Percentiles rank a stretch among this genome's conserved stretches.
Evolutionary conservation across 1,140 invertebrate species (phyloP).

Genomic region (Pachypeltis micranthus): DNA sequence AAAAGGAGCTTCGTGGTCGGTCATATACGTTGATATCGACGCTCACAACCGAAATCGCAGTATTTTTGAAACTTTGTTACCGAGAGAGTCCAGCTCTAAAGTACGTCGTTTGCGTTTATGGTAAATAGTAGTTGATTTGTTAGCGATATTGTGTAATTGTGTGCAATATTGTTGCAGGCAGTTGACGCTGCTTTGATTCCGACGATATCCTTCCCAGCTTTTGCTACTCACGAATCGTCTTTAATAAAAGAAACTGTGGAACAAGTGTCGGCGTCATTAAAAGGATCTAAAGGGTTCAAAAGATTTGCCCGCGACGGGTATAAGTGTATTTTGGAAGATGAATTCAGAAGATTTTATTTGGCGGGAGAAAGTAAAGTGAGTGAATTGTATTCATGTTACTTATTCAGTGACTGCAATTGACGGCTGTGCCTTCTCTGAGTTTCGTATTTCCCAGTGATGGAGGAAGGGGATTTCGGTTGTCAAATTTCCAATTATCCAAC

Average conservation of each 20-base stretch:
- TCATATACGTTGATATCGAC: constrained; percentile 98
- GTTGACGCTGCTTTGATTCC: constrained; percentile 82
- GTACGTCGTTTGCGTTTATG: too few species aligned
- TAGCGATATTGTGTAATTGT: too few species aligned
- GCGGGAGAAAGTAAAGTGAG: constrained; percentile 55
- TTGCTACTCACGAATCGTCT: constrained; percentile 90
- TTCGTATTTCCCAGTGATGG: too few species aligned
- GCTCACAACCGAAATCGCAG: constrained; percentile 97
- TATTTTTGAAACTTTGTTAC: constrained; percentile 96
- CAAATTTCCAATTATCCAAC: too few species aligned
- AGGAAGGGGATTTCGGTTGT: too few species aligned
- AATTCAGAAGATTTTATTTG: constrained; percentile 55
- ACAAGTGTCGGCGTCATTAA: constrained; percentile 73
- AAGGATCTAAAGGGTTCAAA: constrained; percentile 87
- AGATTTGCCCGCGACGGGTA: constrained; percentile 92
- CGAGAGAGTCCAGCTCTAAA: constrained; percentile 96
- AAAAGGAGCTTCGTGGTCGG: constrained; percentile 93
- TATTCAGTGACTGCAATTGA: too few species aligned
- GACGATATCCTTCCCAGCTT: constrained; percentile 93
- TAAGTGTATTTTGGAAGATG: constrained; percentile 78
- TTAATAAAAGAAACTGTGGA: constrained; percentile 75
- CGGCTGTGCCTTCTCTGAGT: too few species aligned
- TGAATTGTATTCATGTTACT: too few species aligned
- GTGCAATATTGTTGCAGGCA: constrained; percentile 48
- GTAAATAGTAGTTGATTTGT: too few species aligned